Conservation (phyloP, 30 jellyfish, hydroid and myxozoan species). For the Mastigias papua region DNA sequence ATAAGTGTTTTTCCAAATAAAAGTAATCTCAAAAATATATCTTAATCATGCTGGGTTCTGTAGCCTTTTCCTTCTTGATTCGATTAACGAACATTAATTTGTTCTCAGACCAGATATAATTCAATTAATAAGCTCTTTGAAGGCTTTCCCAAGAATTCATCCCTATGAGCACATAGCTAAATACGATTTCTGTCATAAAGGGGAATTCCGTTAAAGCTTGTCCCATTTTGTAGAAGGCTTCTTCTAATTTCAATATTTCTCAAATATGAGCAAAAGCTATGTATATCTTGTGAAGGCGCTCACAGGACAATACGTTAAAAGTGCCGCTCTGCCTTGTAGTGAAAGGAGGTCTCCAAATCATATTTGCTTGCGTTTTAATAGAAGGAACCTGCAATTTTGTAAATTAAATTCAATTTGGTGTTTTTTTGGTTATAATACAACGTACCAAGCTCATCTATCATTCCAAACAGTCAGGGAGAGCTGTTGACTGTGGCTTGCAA, state of each 20-base stretch:
- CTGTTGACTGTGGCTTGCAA: too few species aligned
- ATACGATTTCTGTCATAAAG: neutral
- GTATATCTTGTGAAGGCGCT: neutral
- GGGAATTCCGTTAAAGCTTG: neutral
- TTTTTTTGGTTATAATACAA: neutral
- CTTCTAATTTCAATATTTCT: neutral
- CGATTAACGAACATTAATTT: neutral
- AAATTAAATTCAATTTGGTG: neutral
- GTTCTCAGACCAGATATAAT: neutral
- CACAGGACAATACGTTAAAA: neutral
- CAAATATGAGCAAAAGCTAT: neutral
- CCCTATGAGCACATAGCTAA: neutral
- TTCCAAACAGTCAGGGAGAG: neutral
- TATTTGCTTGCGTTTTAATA: neutral
- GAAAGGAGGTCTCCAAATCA: neutral
- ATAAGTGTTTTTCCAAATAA: constrained; percentile 1
- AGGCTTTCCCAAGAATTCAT: neutral
- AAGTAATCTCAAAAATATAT: neutral
- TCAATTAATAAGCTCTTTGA: neutral
- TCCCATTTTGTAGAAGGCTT: neutral
- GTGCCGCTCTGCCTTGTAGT: neutral
- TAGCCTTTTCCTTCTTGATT: neutral
- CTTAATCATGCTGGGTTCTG: neutral
- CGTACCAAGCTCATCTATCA: neutral
- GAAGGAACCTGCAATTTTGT: neutral